These are phyloP conservation scores for Epinephelus cyanopodus DNA, from an alignment of 2,113 vertebrate species.

Conservation along the genomic window DNA sequence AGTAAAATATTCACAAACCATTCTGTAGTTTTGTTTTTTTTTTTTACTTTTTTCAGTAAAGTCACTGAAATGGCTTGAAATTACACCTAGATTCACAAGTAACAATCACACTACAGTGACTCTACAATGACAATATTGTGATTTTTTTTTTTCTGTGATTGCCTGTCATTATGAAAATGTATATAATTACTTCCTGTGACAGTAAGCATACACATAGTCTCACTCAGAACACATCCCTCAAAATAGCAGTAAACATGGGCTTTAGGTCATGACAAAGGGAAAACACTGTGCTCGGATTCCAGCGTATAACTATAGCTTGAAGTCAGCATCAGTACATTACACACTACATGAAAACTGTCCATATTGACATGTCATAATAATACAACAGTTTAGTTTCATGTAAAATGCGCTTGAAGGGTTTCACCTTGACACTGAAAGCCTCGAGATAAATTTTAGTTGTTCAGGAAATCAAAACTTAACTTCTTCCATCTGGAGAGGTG, in stretches of 20 bases:
- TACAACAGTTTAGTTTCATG: not conserved
- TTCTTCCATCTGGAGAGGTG: slow-evolving; percentile 4
- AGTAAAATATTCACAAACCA: not conserved
- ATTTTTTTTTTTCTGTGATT: slow-evolving; percentile 1
- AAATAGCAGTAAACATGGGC: not conserved
- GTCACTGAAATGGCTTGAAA: not conserved
- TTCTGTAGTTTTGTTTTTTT: not conserved
- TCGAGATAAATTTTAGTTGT: slow-evolving; percentile 1
- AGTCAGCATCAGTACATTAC: slow-evolving; percentile 21
- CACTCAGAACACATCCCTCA: not conserved
- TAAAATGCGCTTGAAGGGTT: slow-evolving; percentile 13
- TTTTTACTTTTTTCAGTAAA: not conserved
- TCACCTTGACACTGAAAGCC: not conserved
- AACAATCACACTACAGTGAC: not conserved
- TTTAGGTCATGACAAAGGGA: not conserved
- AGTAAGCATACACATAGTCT: not conserved
- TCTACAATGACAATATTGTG: not conserved
- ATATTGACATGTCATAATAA: slow-evolving; percentile 8
- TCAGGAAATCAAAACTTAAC: slow-evolving; percentile 5
- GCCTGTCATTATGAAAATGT: not conserved
- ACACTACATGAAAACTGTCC: slow-evolving; percentile 4
- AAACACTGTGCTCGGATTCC: not conserved
- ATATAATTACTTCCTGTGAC: not conserved
- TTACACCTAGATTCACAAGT: too few species aligned
- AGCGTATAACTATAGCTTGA: not conserved